phyloP scores from a whole-genome alignment of 2,888 invertebrate genomes.

The Spilosoma lubricipeda region DNA sequence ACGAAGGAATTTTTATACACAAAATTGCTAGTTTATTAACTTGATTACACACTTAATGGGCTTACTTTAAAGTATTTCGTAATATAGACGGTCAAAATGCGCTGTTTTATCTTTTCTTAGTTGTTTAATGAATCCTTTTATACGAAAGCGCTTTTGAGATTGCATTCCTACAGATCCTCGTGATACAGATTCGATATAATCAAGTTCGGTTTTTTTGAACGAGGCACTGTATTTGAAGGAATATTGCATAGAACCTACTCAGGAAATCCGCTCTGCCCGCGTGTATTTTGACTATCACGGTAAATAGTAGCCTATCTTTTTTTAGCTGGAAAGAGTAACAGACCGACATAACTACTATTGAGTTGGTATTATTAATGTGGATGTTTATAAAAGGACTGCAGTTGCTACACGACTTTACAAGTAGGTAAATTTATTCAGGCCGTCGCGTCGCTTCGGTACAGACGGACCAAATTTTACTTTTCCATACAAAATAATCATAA shows the following conservation, averaged over 20 bases:
- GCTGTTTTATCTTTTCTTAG: background rate
- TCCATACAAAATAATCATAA: background rate
- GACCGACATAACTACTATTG: too few species aligned
- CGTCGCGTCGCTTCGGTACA: background rate
- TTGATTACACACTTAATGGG: conserved; percentile 37
- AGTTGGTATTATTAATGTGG: too few species aligned
- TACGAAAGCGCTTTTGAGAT: background rate
- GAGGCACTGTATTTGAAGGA: background rate
- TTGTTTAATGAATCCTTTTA: conserved; percentile 9
- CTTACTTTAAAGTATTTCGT: conserved; percentile 24
- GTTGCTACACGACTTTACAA: background rate
- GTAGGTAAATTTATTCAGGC: background rate
- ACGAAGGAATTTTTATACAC: conserved; percentile 49
- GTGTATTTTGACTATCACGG: too few species aligned
- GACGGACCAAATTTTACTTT: background rate
- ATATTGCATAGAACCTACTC: background rate
- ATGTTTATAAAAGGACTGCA: background rate
- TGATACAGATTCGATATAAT: background rate
- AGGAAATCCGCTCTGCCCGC: background rate
- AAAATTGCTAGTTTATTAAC: conserved; percentile 56
- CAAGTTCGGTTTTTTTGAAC: background rate
- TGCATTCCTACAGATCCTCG: conserved; percentile 9
- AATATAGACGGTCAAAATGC: background rate
- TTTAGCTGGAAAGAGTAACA: too few species aligned
- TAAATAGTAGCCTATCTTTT: too few species aligned